Base-by-base conservation (phyloP, 2,113 vertebrate genomes). In the Epinephelus lanceolatus region DNA sequence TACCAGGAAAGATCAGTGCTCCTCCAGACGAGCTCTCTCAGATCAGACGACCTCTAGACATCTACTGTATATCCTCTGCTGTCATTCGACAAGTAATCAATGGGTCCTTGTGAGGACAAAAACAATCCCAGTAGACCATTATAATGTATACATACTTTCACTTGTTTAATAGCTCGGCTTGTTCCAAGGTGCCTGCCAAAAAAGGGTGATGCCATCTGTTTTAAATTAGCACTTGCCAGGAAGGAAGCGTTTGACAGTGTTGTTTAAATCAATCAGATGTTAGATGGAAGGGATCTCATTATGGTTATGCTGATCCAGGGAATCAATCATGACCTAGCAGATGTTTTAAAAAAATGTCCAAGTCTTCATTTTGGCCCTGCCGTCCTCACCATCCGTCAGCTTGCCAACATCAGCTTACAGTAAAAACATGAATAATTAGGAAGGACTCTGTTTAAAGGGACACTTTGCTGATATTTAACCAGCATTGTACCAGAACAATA, bases 181-280 rank as follows among this genome's bases (percentile, higher is more conserved):
- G 75, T 88, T 86, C 71, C 77, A 76, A 86, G 75, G 69, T 66
- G 70, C 60, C 71, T 92, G 90, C 88, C 90, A 91, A 90, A 91
- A 89, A 69, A 70, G 72, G 61, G 80, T 77, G 84, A 87, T 68
- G 81, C 77, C 85, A 90, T 92, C 86, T 88, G 86, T 83, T 91
- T 89, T 90, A 90, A 93, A 92, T 92, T 91, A 91, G 89, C 62
- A 81, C 40, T 56, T 72, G 83, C 86, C 85, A 62, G 67, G 72
- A 86, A 85, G 69, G 70, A 84, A 71, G 82, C 68, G 52, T 92
- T 82, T 80, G 89, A 91, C 85, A 65, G 75, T 70, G 59, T 84
- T 90, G 68, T 91, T 91, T 87, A 90, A 95, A 94, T 94, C 91
- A 92, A 73, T 91, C 85, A 88, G 61, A 75, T 15, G 27, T 51